Evolutionary conservation across 1,140 invertebrate species (phyloP).

Genomic region (Drosophila triauraria): DNA sequence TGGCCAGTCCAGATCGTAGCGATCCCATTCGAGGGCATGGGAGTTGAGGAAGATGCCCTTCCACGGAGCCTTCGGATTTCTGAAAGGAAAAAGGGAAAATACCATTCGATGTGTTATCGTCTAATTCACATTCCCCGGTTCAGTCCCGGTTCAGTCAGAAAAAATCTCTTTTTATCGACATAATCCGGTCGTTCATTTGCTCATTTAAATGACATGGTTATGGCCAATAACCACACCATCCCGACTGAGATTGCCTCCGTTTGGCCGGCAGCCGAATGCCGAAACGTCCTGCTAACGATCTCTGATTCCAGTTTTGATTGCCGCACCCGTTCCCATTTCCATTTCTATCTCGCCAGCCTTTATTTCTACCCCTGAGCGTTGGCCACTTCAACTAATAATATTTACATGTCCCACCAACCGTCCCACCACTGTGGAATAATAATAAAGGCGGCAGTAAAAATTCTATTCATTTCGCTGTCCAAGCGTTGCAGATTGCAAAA

Average conservation of each 20-base stretch:
- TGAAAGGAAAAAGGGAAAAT: constrained; percentile 78
- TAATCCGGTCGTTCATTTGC: constrained; percentile 52
- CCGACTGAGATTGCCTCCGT: constrained; percentile 6
- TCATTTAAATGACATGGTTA: constrained; percentile 57
- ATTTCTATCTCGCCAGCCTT: constrained; percentile 30
- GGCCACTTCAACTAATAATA: constrained; percentile 74
- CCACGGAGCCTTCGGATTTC: constrained; percentile 90
- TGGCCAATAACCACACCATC: constrained; percentile 37
- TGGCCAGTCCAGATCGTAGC: constrained; percentile 92
- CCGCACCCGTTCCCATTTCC: constrained; percentile 38
- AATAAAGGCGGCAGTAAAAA: constrained; percentile 80
- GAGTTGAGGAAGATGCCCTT: constrained; percentile 87
- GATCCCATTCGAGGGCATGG: constrained; percentile 87
- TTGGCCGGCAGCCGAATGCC: constrained; percentile 24
- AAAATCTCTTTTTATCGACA: constrained; percentile 44
- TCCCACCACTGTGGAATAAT: constrained; percentile 52
- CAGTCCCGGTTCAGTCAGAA: neutral
- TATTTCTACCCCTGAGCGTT: constrained; percentile 26
- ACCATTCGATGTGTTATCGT: constrained; percentile 27
- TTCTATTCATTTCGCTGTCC: constrained; percentile 82
- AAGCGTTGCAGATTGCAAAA: constrained; percentile 79
- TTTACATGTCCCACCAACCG: constrained; percentile 60
- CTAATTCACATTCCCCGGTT: constrained; percentile 9
- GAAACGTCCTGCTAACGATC: constrained; percentile 69
- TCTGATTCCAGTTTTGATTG: constrained; percentile 73